phyloP scores from a whole-genome alignment of 2,797 vertebrate species.

The Tachyglossus aculeatus region DNA sequence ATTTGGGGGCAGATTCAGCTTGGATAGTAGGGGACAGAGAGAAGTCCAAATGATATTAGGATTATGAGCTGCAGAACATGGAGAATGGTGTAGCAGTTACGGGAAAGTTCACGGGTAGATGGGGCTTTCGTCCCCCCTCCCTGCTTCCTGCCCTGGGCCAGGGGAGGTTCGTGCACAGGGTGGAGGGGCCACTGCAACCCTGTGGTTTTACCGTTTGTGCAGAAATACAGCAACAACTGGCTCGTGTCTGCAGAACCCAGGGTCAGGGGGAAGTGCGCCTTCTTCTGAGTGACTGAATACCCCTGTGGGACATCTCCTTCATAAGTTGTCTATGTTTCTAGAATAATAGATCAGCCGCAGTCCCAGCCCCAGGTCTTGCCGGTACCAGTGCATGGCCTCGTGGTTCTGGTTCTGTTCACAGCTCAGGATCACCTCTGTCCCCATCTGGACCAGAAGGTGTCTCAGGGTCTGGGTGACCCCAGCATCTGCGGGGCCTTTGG shows the following conservation, averaged over 20 bases:
- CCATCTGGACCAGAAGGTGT: neutral
- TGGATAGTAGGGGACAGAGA: too few relatives aligned
- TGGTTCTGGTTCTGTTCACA: neutral
- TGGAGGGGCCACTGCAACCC: neutral
- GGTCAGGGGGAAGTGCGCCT: neutral
- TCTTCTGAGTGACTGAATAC: neutral
- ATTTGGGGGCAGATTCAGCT: too few relatives aligned
- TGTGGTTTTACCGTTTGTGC: conserved; percentile 10
- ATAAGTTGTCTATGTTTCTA: rapidly evolving
- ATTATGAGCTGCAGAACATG: too few relatives aligned
- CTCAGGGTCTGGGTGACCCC: neutral
- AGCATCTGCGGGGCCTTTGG: neutral
- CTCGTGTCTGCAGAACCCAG: neutral
- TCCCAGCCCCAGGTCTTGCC: conserved; percentile 21
- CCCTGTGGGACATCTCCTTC: neutral
- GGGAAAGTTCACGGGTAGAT: too few relatives aligned
- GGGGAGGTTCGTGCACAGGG: conserved; percentile 18
- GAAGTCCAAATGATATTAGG: too few relatives aligned
- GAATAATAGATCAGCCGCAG: conserved; percentile 10
- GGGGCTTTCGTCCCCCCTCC: too few relatives aligned
- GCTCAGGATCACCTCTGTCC: neutral
- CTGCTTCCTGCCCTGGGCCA: too few relatives aligned
- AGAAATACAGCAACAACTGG: conserved; percentile 24
- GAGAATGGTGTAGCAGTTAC: too few relatives aligned
- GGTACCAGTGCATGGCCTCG: conserved; percentile 13